These are phyloP conservation scores for Antennarius striatus DNA, from an alignment of 2,113 vertebrate genomes.

Conservation along the genomic window DNA sequence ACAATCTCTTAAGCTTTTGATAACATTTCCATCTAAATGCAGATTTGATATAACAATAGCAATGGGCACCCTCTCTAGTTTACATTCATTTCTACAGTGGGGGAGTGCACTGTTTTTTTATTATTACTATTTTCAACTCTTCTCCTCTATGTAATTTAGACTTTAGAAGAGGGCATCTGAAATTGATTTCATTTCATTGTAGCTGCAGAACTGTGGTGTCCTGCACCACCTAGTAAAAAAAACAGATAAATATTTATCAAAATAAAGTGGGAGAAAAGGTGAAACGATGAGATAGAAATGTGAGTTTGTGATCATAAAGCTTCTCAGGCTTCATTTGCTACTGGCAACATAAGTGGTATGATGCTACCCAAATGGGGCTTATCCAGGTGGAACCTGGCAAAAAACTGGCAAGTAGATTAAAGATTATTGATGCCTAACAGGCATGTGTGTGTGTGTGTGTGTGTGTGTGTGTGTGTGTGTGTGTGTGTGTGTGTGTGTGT, in stretches of 20 bases:
- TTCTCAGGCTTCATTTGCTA: slow-evolving; percentile 5
- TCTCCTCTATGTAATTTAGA: slow-evolving; percentile 52
- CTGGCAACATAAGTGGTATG: slow-evolving; percentile 33
- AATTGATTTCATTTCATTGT: slow-evolving; percentile 62
- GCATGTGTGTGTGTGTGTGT: background rate
- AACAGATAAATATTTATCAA: slow-evolving; percentile 48
- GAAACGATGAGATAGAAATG: background rate
- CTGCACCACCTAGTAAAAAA: slow-evolving; percentile 10
- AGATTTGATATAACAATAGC: slow-evolving; percentile 71
- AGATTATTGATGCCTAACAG: slow-evolving; percentile 36
- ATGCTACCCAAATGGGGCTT: slow-evolving; percentile 40
- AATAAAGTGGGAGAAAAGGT: slow-evolving; percentile 33
- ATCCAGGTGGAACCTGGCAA: slow-evolving; percentile 48
- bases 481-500: background rate
- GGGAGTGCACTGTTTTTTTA: slow-evolving; percentile 35
- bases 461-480: slow-evolving; percentile 10
- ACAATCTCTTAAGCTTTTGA: slow-evolving; percentile 62
- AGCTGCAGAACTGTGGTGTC: slow-evolving; percentile 47
- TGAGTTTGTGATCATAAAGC: slow-evolving; percentile 32
- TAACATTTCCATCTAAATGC: slow-evolving; percentile 83
- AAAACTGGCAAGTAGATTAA: slow-evolving; percentile 42
- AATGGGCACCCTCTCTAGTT: slow-evolving; percentile 37
- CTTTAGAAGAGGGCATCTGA: slow-evolving; percentile 46
- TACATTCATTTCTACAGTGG: slow-evolving; percentile 68
- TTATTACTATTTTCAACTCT: slow-evolving; percentile 4